Evolutionary conservation across 2,113 vertebrate genomes (phyloP).

Genomic region (Clinocottus analis): DNA sequence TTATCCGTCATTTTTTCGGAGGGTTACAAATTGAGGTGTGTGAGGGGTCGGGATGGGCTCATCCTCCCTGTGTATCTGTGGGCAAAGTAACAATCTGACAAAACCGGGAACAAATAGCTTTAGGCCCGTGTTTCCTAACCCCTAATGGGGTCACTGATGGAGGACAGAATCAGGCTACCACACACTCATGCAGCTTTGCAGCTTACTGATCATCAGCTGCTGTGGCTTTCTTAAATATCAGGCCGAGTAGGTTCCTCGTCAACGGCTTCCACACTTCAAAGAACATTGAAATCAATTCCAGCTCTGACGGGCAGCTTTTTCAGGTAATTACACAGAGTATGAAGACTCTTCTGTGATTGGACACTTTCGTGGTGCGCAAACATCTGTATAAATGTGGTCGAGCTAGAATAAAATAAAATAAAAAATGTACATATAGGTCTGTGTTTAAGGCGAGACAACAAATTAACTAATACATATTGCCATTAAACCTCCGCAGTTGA

Average conservation of each 20-base stretch:
- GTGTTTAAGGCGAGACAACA: not conserved
- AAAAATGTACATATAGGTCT: too few species aligned
- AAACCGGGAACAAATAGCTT: slow-evolving; percentile 63
- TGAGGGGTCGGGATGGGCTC: slow-evolving; percentile 54
- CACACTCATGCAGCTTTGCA: not conserved
- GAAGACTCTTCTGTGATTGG: slow-evolving; percentile 10
- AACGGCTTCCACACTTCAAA: not conserved
- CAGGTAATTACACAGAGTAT: not conserved
- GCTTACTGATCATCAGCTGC: slow-evolving; percentile 2
- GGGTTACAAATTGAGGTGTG: slow-evolving; percentile 69
- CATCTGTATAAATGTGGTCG: not conserved
- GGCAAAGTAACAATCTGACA: slow-evolving; percentile 44
- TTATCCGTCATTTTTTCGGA: slow-evolving; percentile 53
- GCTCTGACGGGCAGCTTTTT: slow-evolving; percentile 9
- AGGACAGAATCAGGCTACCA: slow-evolving; percentile 23
- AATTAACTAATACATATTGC: not conserved
- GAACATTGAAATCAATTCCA: not conserved
- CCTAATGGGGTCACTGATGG: slow-evolving; percentile 54
- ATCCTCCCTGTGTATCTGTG: slow-evolving; percentile 44
- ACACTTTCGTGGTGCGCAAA: not conserved
- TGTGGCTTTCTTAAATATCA: slow-evolving; percentile 42
- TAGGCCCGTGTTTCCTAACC: slow-evolving; percentile 43
- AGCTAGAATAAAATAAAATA: not conserved
- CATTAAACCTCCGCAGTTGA: not conserved
- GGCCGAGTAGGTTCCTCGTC: slow-evolving; percentile 3